phyloP scores from a whole-genome alignment of 2,797 vertebrate genomes.

The Phoxinus dragarum region DNA sequence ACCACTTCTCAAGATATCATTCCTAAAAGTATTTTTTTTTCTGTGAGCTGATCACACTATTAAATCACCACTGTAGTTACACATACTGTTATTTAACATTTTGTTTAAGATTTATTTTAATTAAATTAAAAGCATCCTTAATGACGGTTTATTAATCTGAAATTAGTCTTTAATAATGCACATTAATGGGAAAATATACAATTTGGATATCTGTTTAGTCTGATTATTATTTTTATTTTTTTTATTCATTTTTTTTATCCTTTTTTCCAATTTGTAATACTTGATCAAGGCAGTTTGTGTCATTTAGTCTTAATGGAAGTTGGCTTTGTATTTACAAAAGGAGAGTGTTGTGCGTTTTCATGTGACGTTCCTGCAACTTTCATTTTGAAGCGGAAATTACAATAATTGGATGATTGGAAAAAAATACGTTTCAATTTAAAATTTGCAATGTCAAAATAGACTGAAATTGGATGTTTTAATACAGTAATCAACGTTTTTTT shows the following conservation, averaged over 20 bases:
- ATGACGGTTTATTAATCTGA: neutral
- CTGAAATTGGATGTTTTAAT: neutral
- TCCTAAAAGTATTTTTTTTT: conserved; percentile 19
- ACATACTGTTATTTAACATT: conserved; percentile 16
- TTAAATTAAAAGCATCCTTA: neutral
- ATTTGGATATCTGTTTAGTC: neutral
- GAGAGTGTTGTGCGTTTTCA: neutral
- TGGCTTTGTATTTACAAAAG: conserved; percentile 2
- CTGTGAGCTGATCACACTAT: conserved; percentile 2
- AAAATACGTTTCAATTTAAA: neutral
- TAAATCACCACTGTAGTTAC: conserved; percentile 8
- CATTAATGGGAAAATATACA: neutral
- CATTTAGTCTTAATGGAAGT: neutral
- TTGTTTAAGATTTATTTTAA: conserved; percentile 11
- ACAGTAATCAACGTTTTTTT: neutral
- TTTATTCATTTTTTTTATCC: neutral
- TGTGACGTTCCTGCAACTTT: neutral
- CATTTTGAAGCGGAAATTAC: neutral
- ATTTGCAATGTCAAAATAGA: neutral
- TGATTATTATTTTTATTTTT: conserved; percentile 5
- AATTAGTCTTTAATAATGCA: neutral
- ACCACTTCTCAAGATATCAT: conserved; percentile 37
- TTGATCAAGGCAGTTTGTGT: neutral
- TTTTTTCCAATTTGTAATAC: neutral
- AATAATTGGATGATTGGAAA: neutral